Conservation (phyloP, 2,888 invertebrate genomes). For the Drosophila colorata region DNA sequence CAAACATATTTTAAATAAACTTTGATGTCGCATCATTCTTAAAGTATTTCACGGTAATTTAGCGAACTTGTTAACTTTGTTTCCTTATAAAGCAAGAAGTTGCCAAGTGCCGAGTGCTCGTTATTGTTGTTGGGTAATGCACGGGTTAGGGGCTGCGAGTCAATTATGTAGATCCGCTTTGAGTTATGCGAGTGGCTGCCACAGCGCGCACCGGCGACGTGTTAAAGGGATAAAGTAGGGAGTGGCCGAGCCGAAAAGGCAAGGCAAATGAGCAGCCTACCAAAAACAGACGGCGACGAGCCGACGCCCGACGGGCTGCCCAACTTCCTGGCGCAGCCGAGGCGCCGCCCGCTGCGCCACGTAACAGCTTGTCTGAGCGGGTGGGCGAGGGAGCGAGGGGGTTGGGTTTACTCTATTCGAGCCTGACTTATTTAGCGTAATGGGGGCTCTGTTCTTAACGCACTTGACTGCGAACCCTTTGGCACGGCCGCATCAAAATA, state of each 20-base stretch:
- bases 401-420: constrained; percentile 1
- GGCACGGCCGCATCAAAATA: constrained; percentile 29
- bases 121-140: constrained; percentile 54
- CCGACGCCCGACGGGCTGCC: constrained; percentile 1
- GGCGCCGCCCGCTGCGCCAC: constrained; percentile 25
- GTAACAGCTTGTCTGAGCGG: constrained; percentile 38
- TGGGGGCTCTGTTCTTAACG: constrained; percentile 39
- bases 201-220: too few relatives aligned
- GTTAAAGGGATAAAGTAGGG: too few relatives aligned
- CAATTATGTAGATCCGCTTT: constrained; percentile 79
- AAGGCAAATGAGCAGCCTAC: constrained; percentile 24
- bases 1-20: constrained; percentile 34
- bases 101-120: constrained; percentile 55
- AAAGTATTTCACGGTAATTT: constrained; percentile 60
- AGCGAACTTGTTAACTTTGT: constrained; percentile 57
- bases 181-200: constrained; percentile 67
- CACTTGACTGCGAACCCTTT: constrained; percentile 38
- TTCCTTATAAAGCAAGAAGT: constrained; percentile 27
- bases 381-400: neutral
- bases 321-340: constrained; percentile 5
- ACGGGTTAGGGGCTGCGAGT: constrained; percentile 65
- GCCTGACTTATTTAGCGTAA: constrained; percentile 40
- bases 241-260: neutral
- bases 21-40: constrained; percentile 52
- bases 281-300: constrained; percentile 7